Evolutionary conservation across 2,113 vertebrate species (phyloP).

Genomic region (Penelope pileata): DNA sequence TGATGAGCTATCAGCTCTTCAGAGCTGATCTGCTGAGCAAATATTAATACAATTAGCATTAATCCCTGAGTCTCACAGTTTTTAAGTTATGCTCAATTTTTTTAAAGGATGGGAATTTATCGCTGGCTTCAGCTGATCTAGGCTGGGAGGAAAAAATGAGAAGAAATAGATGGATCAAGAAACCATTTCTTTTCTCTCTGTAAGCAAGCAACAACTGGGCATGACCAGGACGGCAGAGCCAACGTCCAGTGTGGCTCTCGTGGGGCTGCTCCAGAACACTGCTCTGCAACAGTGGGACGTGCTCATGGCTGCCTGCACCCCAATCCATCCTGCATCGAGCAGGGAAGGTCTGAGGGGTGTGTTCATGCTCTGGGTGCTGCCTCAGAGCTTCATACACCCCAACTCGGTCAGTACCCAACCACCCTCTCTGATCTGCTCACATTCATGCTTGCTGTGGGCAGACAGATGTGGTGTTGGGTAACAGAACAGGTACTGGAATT

Average conservation of each 20-base stretch:
- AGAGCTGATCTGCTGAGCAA: neutral
- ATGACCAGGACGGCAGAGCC: neutral
- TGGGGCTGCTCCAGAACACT: neutral
- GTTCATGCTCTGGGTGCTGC: neutral
- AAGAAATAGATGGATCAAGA: neutral
- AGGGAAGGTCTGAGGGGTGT: neutral
- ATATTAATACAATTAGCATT: conserved; percentile 21
- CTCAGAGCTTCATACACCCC: neutral
- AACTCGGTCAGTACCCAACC: neutral
- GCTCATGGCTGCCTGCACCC: neutral
- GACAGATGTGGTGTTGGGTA: neutral
- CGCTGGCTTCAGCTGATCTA: neutral
- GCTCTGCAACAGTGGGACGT: neutral
- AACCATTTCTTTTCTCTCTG: neutral
- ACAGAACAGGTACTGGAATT: neutral
- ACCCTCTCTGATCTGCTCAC: neutral
- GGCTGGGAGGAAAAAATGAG: neutral
- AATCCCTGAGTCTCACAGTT: neutral
- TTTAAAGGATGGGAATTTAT: neutral
- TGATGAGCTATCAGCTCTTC: neutral
- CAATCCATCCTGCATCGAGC: neutral
- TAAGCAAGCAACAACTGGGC: neutral
- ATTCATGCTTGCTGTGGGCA: neutral
- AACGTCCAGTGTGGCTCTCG: neutral
- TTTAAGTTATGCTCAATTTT: neutral